Conservation (phyloP, 2,797 vertebrate genomes). For the Hydrolagus colliei region DNA sequence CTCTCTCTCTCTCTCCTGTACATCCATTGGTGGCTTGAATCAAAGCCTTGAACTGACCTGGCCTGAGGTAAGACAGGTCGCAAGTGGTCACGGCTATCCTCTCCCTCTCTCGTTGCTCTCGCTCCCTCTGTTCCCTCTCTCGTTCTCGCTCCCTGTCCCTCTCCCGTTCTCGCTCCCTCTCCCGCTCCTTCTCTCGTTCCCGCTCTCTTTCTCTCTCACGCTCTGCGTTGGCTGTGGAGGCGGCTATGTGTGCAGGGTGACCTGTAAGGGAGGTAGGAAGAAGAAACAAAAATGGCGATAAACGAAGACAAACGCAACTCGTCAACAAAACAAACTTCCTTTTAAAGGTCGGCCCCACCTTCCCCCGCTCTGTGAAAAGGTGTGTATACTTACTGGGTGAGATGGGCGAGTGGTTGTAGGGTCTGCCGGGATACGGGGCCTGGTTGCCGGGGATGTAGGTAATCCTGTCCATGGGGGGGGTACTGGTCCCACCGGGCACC, state of each 20-base stretch:
- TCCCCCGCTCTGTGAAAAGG: not conserved
- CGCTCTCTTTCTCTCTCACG: slow-evolving; percentile 58
- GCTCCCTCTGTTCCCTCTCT: slow-evolving; percentile 43
- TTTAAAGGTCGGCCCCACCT: no score
- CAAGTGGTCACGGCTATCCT: slow-evolving; percentile 53
- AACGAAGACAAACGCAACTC: not conserved
- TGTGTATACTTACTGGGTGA: slow-evolving; percentile 76
- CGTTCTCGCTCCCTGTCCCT: slow-evolving; percentile 52
- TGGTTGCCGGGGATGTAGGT: slow-evolving; percentile 91
- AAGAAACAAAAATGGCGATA: not conserved
- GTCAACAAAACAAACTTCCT: not conserved
- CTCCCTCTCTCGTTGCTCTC: slow-evolving; percentile 45
- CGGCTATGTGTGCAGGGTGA: slow-evolving; percentile 75
- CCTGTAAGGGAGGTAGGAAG: slow-evolving; percentile 53
- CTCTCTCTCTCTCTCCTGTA: no score
- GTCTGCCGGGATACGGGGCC: slow-evolving; percentile 84
- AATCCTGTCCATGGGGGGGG: slow-evolving; percentile 92
- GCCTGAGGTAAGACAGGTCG: slow-evolving; percentile 70
- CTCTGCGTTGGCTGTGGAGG: slow-evolving; percentile 69
- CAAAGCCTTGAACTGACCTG: slow-evolving; percentile 56
- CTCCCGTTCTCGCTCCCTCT: slow-evolving; percentile 56
- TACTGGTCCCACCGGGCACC: slow-evolving; percentile 89
- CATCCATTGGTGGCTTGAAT: no score
- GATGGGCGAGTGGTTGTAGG: slow-evolving; percentile 89
- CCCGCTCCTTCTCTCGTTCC: slow-evolving; percentile 56